phyloP scores from a whole-genome alignment of 2,797 vertebrate species.

The Syncerus caffer region DNA sequence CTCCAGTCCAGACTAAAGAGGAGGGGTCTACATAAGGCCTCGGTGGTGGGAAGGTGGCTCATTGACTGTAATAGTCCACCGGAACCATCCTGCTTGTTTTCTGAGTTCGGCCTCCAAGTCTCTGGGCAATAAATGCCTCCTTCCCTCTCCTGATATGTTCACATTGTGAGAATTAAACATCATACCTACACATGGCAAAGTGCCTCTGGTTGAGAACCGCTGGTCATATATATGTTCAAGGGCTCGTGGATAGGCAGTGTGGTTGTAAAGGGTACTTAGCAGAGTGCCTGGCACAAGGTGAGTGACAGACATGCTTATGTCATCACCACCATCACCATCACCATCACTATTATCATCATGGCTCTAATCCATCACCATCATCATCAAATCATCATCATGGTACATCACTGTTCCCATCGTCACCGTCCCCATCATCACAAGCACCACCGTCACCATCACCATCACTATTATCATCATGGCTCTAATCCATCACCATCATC shows the following conservation, averaged over 20 bases:
- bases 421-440: too few species aligned
- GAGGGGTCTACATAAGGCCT: neutral
- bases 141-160: neutral
- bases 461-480: fast-evolving
- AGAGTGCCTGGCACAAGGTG: neutral
- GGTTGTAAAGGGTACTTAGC: neutral
- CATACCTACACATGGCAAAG: neutral
- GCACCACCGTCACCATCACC: fast-evolving
- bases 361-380: too few species aligned
- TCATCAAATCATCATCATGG: fast-evolving
- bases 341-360: fast-evolving
- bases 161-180: neutral
- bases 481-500: fast-evolving
- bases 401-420: neutral
- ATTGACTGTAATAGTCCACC: neutral
- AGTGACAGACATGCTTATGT: neutral
- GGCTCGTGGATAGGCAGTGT: neutral
- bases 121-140: neutral
- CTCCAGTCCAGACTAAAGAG: neutral
- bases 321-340: too few species aligned
- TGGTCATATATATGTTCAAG: neutral
- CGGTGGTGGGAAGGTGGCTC: fast-evolving
- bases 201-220: neutral
- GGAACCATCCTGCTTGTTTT: neutral
- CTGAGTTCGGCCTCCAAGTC: neutral